Conservation (phyloP, 2,888 invertebrate genomes). For the Byasa hedistus region DNA sequence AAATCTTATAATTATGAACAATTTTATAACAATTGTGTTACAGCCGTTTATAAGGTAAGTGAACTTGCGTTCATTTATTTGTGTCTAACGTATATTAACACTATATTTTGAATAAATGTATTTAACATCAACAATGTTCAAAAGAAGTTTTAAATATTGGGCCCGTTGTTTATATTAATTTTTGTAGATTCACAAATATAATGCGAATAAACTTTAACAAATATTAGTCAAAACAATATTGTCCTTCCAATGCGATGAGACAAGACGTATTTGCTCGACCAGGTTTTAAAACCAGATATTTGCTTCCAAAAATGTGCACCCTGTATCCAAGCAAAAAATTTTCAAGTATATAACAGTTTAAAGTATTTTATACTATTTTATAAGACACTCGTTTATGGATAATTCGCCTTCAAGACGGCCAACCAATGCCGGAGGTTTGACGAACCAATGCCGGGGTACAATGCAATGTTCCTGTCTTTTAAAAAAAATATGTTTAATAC, state of each 20-base stretch:
- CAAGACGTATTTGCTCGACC: no score
- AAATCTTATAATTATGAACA: constrained; percentile 29
- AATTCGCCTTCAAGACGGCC: no score
- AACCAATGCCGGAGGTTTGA: no score
- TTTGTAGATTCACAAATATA: neutral
- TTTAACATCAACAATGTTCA: constrained; percentile 11
- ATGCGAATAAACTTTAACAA: neutral
- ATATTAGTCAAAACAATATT: neutral
- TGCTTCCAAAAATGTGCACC: no score
- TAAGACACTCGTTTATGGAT: no score
- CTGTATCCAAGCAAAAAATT: no score
- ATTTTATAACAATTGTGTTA: constrained; percentile 25
- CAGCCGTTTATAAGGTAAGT: constrained; percentile 65
- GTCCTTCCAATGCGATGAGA: neutral
- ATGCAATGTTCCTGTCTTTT: no score
- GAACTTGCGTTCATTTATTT: constrained; percentile 53
- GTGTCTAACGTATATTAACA: constrained; percentile 30
- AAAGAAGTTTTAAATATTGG: constrained; percentile 18
- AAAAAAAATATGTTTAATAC: no score
- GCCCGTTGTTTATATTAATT: constrained; percentile 16
- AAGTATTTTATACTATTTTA: no score
- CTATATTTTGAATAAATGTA: constrained; percentile 20
- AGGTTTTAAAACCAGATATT: no score
- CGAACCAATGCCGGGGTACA: no score
- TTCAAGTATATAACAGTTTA: no score